Evolutionary conservation across 2,797 vertebrate species (phyloP).

Genomic region (Pangasius mekongensis): DNA sequence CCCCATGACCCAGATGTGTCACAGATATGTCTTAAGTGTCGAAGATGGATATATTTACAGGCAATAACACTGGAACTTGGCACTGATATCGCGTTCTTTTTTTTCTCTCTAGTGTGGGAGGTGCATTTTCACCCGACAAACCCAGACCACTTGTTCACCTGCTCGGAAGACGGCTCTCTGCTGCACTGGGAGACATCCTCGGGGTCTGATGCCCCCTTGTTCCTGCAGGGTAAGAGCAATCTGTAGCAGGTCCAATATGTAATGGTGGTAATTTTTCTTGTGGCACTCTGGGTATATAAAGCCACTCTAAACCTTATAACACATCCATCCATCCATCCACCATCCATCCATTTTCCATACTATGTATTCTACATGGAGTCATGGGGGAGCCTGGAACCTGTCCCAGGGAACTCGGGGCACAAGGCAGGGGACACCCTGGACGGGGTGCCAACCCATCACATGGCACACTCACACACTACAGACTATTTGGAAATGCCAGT

Average conservation of each 20-base stretch:
- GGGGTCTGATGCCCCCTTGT: constrained; percentile 83
- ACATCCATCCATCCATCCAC: background rate
- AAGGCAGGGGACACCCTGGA: too few relatives aligned
- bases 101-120: constrained; percentile 87
- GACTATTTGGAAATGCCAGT: too few relatives aligned
- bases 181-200: constrained; percentile 92
- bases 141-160: constrained; percentile 95
- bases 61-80: background rate
- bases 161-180: constrained; percentile 95
- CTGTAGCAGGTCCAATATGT: background rate
- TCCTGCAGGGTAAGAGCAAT: constrained; percentile 84
- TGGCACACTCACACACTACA: too few relatives aligned
- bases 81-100: constrained; percentile 29
- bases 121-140: constrained; percentile 95
- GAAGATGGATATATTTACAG: background rate
- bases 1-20: background rate
- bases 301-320: background rate
- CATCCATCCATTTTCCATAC: too few relatives aligned
- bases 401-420: too few relatives aligned
- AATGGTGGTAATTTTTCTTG: background rate
- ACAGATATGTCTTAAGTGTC: background rate
- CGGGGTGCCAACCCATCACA: too few relatives aligned
- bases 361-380: too few relatives aligned
- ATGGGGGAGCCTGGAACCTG: too few relatives aligned
- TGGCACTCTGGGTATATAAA: background rate